Percentiles rank a stretch among this genome's conserved stretches.
phyloP scores from a whole-genome alignment of 2,888 invertebrate genomes.

The Pristionchus arcanus region DNA sequence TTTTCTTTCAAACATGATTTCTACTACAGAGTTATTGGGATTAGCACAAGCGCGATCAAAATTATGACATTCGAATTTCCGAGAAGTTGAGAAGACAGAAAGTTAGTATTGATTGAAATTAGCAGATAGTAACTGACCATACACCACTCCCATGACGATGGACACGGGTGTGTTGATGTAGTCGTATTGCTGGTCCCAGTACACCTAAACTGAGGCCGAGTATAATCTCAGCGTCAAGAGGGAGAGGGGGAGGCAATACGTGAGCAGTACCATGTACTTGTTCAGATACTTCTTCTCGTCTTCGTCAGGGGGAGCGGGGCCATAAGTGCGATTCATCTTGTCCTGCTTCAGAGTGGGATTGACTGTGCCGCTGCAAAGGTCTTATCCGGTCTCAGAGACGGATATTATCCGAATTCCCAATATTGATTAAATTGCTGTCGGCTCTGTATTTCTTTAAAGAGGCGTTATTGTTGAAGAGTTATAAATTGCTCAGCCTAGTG shows the following conservation, averaged over 20 bases:
- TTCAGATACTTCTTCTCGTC: slow-evolving; percentile 40
- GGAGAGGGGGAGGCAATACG: too few relatives aligned
- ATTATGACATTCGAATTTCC: too few relatives aligned
- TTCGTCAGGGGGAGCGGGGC: slow-evolving; percentile 61
- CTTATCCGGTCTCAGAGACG: too few relatives aligned
- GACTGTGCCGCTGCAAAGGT: slow-evolving; percentile 72
- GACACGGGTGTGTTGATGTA: slow-evolving; percentile 76
- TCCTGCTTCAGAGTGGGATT: slow-evolving; percentile 69
- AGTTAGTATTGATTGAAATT: too few relatives aligned
- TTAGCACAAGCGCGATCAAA: neutral
- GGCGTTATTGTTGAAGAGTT: too few relatives aligned
- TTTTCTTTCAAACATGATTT: too few relatives aligned
- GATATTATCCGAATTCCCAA: too few relatives aligned
- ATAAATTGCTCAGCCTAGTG: too few relatives aligned
- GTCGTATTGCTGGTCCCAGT: slow-evolving; percentile 76
- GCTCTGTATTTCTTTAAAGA: too few relatives aligned
- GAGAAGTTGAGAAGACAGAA: too few relatives aligned
- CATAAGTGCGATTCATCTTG: slow-evolving; percentile 72
- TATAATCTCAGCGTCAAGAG: slow-evolving; percentile 35
- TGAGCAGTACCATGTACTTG: slow-evolving; percentile 33
- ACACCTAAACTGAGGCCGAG: slow-evolving; percentile 59
- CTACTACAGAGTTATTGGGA: too few relatives aligned
- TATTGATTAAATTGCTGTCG: too few relatives aligned
- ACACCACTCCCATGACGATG: slow-evolving; percentile 72
- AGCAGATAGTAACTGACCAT: slow-evolving; percentile 62